phyloP scores from a whole-genome alignment of 2,888 invertebrate species.

The Pyrrhia umbra region DNA sequence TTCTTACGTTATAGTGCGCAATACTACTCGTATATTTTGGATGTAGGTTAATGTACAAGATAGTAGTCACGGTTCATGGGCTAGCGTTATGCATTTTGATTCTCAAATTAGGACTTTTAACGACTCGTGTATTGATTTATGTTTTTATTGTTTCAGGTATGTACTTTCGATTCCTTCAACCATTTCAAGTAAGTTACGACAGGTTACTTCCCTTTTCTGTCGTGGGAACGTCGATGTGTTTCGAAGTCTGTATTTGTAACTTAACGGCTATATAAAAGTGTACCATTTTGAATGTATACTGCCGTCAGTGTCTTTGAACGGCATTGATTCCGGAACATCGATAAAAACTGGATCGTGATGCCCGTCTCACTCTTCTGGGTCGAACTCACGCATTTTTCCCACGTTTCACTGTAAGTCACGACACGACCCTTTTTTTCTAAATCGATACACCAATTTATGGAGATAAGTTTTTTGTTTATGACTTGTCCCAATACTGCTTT shows the following conservation, averaged over 20 bases:
- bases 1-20: conserved; percentile 81
- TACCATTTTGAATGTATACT: conserved; percentile 40
- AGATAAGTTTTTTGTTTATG: conserved; percentile 58
- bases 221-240: conserved; percentile 53
- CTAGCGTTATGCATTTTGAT: conserved; percentile 39
- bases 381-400: conserved; percentile 79
- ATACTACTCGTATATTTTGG: conserved; percentile 75
- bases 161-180: conserved; percentile 52
- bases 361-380: conserved; percentile 60
- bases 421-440: conserved; percentile 71
- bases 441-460: conserved; percentile 56
- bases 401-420: conserved; percentile 78
- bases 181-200: conserved; percentile 53
- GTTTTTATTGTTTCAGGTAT: conserved; percentile 75
- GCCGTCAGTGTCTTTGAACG: conserved; percentile 42
- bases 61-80: conserved; percentile 73
- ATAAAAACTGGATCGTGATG: conserved; percentile 81
- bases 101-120: conserved; percentile 58
- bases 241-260: conserved; percentile 35
- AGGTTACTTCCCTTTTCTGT: conserved; percentile 5
- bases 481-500: conserved; percentile 12
- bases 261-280: conserved; percentile 35
- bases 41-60: conserved; percentile 85
- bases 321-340: conserved; percentile 66
- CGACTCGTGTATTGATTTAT: conserved; percentile 62